Percentiles rank a stretch among this genome's conserved stretches.
Evolutionary conservation across 2,797 vertebrate species (phyloP).

Genomic region (Allobates femoralis): DNA sequence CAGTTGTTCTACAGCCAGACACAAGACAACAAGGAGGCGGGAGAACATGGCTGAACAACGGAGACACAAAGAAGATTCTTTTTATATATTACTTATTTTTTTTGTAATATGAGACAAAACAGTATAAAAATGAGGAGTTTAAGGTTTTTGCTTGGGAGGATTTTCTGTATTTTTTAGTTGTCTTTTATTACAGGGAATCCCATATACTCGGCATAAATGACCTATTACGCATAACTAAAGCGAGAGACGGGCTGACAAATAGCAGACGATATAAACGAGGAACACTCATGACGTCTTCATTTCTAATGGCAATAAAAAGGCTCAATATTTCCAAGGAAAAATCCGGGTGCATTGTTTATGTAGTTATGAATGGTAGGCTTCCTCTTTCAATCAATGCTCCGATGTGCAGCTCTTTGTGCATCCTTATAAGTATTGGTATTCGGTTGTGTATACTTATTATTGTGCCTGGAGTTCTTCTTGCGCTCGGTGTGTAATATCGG

Average conservation of each 20-base stretch:
- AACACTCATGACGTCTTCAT: slow-evolving; percentile 25
- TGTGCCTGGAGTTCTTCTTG: slow-evolving; percentile 58
- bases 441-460: slow-evolving; percentile 58
- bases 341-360: slow-evolving; percentile 51
- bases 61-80: too few relatives aligned
- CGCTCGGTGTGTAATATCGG: slow-evolving; percentile 21
- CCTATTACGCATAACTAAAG: background rate
- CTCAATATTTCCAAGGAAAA: slow-evolving; percentile 54
- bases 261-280: slow-evolving; percentile 32
- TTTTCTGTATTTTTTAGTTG: too few relatives aligned
- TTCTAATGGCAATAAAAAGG: slow-evolving; percentile 39
- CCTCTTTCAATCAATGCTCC: slow-evolving; percentile 51
- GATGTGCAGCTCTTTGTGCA: slow-evolving; percentile 44
- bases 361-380: slow-evolving; percentile 55
- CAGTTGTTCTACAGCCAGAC: too few relatives aligned
- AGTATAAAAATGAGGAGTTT: too few relatives aligned
- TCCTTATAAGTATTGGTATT: slow-evolving; percentile 63
- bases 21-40: too few relatives aligned
- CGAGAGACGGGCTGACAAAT: slow-evolving; percentile 15
- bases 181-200: slow-evolving; percentile 3
- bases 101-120: too few relatives aligned
- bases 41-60: too few relatives aligned
- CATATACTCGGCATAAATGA: background rate
- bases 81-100: too few relatives aligned
- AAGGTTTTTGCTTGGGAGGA: too few relatives aligned